A percentile compares a stretch with the other conserved stretches of the same genome.
Evolutionary conservation across 2,797 vertebrate genomes (phyloP).

Genomic region (Eulemur albifrons): DNA sequence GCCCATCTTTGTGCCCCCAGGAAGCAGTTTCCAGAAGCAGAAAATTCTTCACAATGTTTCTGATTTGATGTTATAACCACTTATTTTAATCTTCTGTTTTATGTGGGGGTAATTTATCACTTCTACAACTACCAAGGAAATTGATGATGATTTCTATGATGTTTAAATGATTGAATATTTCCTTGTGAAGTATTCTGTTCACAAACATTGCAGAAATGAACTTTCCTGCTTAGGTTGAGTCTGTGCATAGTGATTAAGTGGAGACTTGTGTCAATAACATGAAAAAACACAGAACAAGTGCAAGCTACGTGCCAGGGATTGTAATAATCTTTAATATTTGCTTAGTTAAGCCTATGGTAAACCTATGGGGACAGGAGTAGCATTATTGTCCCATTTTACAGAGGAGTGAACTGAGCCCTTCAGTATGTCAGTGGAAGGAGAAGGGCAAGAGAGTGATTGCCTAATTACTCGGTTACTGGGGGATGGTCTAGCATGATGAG

Average conservation of each 20-base stretch:
- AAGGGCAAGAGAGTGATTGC: not conserved
- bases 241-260: not conserved
- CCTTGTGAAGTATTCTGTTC: conserved; percentile 33
- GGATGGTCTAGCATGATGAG: not conserved
- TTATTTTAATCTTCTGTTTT: not conserved
- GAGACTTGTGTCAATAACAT: not conserved
- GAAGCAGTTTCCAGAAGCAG: not conserved
- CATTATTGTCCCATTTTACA: not conserved
- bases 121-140: not conserved
- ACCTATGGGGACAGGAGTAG: not conserved
- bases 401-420: not conserved
- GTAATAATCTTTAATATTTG: not conserved
- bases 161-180: conserved; percentile 11
- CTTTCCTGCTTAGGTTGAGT: not conserved
- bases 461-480: not conserved
- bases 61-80: not conserved
- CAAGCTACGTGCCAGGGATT: not conserved
- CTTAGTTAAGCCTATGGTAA: conserved; percentile 1
- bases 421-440: not conserved
- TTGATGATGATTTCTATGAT: not conserved
- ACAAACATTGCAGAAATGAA: conserved; percentile 13
- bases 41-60: not conserved
- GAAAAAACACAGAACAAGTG: not conserved
- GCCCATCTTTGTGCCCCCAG: not conserved
- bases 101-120: not conserved